Evolutionary conservation across 2,888 invertebrate genomes (phyloP).

Genomic region (Portevinia maculata): DNA sequence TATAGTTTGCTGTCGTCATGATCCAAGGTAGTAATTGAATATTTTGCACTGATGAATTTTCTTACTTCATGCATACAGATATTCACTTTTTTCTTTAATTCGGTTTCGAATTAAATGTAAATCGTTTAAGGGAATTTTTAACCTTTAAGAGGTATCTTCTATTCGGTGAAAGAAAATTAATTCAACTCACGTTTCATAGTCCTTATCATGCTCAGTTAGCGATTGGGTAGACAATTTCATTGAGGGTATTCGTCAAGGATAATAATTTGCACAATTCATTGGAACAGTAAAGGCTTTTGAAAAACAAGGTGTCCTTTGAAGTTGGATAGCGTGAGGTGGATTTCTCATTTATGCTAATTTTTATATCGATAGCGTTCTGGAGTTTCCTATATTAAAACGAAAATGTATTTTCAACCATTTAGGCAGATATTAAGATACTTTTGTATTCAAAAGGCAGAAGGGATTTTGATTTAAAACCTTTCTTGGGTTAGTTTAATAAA

Average conservation of each 20-base stretch:
- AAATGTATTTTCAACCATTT: neutral
- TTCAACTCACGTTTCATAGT: slow-evolving; percentile 56
- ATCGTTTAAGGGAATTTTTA: neutral
- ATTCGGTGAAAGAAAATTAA: slow-evolving; percentile 12
- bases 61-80: slow-evolving; percentile 8
- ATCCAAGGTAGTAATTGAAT: slow-evolving; percentile 72
- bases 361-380: neutral
- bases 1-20: slow-evolving; percentile 51
- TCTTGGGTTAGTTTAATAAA: no score
- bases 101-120: slow-evolving; percentile 20
- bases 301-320: slow-evolving; percentile 1
- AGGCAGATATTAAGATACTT: neutral
- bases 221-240: slow-evolving; percentile 63
- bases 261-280: slow-evolving; percentile 48
- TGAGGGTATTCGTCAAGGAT: slow-evolving; percentile 57
- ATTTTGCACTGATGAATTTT: slow-evolving; percentile 63
- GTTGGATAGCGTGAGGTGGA: neutral
- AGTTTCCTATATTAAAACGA: neutral
- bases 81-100: slow-evolving; percentile 9
- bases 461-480: slow-evolving; percentile 5
- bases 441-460: neutral
- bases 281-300: slow-evolving; percentile 8
- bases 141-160: neutral
- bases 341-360: slow-evolving; percentile 19
- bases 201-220: slow-evolving; percentile 69